phyloP scores from a whole-genome alignment of 2,797 vertebrate species.

The Poecile montanus region DNA sequence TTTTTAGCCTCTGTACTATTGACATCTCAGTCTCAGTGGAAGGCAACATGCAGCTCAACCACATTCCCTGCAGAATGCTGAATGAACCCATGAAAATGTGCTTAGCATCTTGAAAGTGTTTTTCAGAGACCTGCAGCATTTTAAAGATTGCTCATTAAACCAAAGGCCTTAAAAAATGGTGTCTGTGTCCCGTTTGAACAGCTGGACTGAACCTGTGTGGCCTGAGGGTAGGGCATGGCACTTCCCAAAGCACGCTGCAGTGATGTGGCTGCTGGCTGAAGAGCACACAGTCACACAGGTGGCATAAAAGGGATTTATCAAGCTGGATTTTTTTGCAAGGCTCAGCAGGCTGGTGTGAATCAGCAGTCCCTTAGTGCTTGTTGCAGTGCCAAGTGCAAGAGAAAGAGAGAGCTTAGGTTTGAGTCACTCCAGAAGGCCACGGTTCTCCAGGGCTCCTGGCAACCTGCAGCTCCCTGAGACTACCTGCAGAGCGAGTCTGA shows the following conservation, averaged over 20 bases:
- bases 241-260: neutral
- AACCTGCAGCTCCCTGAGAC: neutral
- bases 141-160: neutral
- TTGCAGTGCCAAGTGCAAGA: neutral
- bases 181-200: neutral
- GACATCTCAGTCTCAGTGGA: neutral
- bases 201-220: neutral
- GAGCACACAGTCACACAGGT: neutral
- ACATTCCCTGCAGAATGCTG: neutral
- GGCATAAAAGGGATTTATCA: neutral
- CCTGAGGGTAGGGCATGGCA: neutral
- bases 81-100: neutral
- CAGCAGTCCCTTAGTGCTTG: neutral
- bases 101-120: neutral
- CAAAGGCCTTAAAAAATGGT: neutral
- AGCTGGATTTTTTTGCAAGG: neutral
- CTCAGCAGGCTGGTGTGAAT: neutral
- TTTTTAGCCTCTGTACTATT: neutral
- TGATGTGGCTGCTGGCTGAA: neutral
- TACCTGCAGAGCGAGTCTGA: neutral
- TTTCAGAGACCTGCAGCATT: neutral
- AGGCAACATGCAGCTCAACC: neutral
- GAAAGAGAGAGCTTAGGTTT: neutral
- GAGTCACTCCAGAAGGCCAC: neutral
- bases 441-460: neutral